A percentile compares a stretch with the other conserved stretches of the same genome.
Conservation (phyloP, 1,140 invertebrate species). For the Calycopis cecrops region DNA sequence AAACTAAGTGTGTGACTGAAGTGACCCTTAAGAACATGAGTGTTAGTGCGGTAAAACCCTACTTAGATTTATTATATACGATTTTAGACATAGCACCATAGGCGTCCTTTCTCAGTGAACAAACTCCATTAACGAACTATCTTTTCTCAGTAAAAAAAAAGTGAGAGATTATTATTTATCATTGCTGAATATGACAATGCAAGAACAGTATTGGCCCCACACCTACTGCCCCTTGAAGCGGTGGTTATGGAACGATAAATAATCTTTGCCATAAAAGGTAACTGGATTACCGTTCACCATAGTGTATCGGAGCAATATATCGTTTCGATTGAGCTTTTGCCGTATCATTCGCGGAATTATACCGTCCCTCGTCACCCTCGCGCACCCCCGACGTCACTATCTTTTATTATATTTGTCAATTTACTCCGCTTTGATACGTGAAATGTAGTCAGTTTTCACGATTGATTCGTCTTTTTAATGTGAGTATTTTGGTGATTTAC, state of each 20-base stretch:
- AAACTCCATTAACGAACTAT: too few species aligned
- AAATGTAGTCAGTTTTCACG: background rate
- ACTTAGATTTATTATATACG: too few species aligned
- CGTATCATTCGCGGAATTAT: constrained; percentile 63
- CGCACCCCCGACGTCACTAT: constrained; percentile 27
- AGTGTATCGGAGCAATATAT: constrained; percentile 58
- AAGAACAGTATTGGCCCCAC: too few species aligned
- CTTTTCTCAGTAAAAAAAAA: background rate
- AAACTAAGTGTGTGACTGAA: too few species aligned
- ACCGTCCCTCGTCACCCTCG: constrained; percentile 19
- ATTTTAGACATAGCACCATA: too few species aligned
- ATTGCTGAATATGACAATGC: too few species aligned
- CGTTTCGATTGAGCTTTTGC: constrained; percentile 66
- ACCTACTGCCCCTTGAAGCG: too few species aligned
- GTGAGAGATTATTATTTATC: too few species aligned
- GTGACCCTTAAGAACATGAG: too few species aligned
- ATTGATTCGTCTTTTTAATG: constrained; percentile 8
- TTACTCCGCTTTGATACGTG: constrained; percentile 6
- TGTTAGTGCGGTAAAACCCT: too few species aligned
- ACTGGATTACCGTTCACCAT: constrained; percentile 52
- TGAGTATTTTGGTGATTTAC: background rate
- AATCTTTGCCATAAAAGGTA: constrained; percentile 47
- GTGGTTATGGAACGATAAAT: constrained; percentile 21
- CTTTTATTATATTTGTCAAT: constrained; percentile 41
- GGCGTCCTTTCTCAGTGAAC: too few species aligned